Conservation (phyloP, 2,797 vertebrate genomes). For the Neomorphus geoffroyi region DNA sequence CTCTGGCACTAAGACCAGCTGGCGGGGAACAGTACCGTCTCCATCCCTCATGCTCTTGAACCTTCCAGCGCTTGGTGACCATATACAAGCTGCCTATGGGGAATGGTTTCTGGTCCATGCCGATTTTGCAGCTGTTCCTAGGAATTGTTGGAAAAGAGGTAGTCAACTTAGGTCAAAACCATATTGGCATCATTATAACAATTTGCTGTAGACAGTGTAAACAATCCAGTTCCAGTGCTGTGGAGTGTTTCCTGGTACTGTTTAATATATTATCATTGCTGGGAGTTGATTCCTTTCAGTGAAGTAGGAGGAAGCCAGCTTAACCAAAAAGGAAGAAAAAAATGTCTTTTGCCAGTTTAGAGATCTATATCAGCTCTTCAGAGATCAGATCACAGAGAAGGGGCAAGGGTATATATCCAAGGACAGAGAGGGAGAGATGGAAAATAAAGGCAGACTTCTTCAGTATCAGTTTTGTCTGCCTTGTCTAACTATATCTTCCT, state of each 20-base stretch:
- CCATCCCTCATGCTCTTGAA: not conserved
- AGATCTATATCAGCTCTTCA: not conserved
- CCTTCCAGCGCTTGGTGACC: not conserved
- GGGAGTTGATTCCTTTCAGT: not conserved
- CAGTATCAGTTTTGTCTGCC: not conserved
- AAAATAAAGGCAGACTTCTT: not conserved
- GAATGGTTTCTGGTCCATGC: not conserved
- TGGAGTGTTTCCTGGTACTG: slow-evolving; percentile 24
- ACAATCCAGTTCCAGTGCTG: not conserved
- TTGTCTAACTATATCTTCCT: not conserved
- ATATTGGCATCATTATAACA: not conserved
- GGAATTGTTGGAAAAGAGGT: not conserved
- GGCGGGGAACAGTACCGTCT: not conserved
- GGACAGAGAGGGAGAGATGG: not conserved
- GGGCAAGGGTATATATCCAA: not conserved
- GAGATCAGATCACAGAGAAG: not conserved
- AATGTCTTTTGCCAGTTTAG: not conserved
- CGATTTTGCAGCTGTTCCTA: slow-evolving; percentile 29
- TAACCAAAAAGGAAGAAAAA: not conserved
- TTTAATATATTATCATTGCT: not conserved
- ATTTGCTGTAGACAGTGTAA: slow-evolving; percentile 6
- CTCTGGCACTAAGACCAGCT: not conserved
- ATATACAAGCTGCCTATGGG: not conserved
- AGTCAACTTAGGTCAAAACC: slow-evolving; percentile 28
- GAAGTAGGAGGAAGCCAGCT: not conserved